Conservation (phyloP, 2,113 vertebrate genomes). For the Chrysemys picta region DNA sequence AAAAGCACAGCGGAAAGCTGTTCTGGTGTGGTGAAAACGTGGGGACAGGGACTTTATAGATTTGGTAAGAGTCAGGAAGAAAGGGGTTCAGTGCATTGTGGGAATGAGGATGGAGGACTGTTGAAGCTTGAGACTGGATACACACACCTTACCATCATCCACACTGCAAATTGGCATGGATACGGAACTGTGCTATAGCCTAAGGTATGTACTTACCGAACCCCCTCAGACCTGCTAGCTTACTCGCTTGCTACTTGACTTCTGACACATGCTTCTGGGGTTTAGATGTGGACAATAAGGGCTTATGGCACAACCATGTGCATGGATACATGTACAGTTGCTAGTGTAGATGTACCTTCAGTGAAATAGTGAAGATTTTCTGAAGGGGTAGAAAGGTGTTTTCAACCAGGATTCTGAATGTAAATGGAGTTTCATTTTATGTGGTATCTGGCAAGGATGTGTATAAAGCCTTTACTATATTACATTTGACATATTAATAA, state of each 20-base stretch:
- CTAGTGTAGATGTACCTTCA: neutral
- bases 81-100: no score
- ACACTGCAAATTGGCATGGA: neutral
- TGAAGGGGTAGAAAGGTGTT: neutral
- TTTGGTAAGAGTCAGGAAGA: neutral
- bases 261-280: neutral
- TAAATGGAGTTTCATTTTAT: neutral
- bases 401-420: neutral
- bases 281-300: neutral
- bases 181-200: neutral
- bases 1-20: neutral
- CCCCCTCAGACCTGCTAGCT: neutral
- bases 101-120: neutral
- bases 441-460: neutral
- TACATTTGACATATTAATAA: neutral
- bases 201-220: neutral
- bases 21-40: neutral
- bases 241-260: neutral
- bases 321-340: neutral
- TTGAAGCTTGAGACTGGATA: neutral
- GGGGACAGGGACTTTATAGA: neutral
- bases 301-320: neutral
- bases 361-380: neutral
- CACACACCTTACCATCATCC: neutral
- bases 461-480: neutral